Conservation (phyloP, 1,140 invertebrate genomes). For the Kradibia gibbosae region DNA sequence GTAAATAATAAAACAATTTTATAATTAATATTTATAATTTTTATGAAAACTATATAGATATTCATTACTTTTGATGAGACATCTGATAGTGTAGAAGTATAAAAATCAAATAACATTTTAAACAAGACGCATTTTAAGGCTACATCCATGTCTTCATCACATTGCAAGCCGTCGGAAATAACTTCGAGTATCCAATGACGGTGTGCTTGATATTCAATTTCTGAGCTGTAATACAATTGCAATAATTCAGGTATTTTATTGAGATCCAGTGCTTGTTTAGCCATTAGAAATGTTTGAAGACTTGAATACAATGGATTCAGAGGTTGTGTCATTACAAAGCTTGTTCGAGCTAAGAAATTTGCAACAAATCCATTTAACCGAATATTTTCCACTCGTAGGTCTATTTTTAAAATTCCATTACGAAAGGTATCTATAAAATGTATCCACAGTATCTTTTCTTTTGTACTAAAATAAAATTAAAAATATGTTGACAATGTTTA, state of each 20-base stretch:
- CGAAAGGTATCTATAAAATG: constrained; percentile 72
- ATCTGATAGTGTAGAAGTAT: constrained; percentile 66
- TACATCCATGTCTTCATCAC: constrained; percentile 74
- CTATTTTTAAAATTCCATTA: constrained; percentile 68
- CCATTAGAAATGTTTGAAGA: constrained; percentile 80
- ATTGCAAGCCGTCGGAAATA: constrained; percentile 78
- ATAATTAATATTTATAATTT: not conserved
- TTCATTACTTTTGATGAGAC: constrained; percentile 71
- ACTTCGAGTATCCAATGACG: constrained; percentile 81
- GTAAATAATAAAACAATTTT: constrained; percentile 51
- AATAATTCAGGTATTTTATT: constrained; percentile 84
- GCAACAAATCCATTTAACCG: constrained; percentile 79
- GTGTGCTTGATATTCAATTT: constrained; percentile 76
- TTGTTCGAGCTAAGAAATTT: constrained; percentile 79
- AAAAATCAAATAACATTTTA: constrained; percentile 76
- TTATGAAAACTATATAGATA: constrained; percentile 12
- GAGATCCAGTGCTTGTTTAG: constrained; percentile 79
- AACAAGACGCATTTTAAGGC: constrained; percentile 76
- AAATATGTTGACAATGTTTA: constrained; percentile 11
- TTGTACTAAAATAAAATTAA: constrained; percentile 61
- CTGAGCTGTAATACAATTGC: constrained; percentile 80
- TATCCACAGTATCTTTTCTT: constrained; percentile 72
- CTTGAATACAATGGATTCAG: constrained; percentile 79
- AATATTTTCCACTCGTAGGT: constrained; percentile 66
- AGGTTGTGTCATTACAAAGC: constrained; percentile 78